Base-by-base conservation (phyloP, 2,888 invertebrate genomes). In the Agriopis aurantiaria region DNA sequence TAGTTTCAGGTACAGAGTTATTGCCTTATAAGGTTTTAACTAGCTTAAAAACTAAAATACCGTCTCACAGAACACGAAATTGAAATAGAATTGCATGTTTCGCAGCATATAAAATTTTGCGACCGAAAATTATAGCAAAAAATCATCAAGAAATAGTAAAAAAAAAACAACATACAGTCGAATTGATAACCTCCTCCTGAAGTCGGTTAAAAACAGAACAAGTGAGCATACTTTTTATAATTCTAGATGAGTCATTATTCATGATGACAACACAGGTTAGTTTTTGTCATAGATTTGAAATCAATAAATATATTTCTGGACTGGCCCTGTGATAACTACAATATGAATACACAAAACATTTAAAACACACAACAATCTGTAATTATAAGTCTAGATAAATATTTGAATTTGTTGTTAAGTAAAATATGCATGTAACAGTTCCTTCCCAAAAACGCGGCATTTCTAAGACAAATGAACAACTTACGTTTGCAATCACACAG, bases 401-500 rank as follows among this genome's bases (percentile, higher is more conserved):
- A 51, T 63, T 59, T 53, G 41, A 52, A 53, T 65, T 58, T 57
- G 57, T 48, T 55, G 11, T 57, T 57, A 56, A 66, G 14, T 66
- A 64, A 56, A 71, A 71, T 65, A 63, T 83, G 77, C 74, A 81
- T 61, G 67, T 73, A 62, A 80, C 80, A 80, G 76, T 80, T 75
- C 79, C 77, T 80, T 84, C 82, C 85, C 85, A 86, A 87, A 87
- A 84, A 85, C 86, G 87, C 86, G 86, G 85, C 86, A 84, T 81
- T 85, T 81, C 83, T 84, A 82, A 83, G 85, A 89, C 84, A 91
- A 92, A 90, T 89, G 84, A 92, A 90, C 86, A 88, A 88, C 89
- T 88, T 88, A 82, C 86, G 88, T 91, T 91, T 90, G 93, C 94
- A 94, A 90, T 91, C 94, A 94, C 93, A 91, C 94, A 90, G 91